A percentile compares a stretch with the other conserved stretches of the same genome.
These are phyloP conservation scores for Rallus limicola DNA, from an alignment of 2,113 vertebrate genomes.

Conservation along the genomic window DNA sequence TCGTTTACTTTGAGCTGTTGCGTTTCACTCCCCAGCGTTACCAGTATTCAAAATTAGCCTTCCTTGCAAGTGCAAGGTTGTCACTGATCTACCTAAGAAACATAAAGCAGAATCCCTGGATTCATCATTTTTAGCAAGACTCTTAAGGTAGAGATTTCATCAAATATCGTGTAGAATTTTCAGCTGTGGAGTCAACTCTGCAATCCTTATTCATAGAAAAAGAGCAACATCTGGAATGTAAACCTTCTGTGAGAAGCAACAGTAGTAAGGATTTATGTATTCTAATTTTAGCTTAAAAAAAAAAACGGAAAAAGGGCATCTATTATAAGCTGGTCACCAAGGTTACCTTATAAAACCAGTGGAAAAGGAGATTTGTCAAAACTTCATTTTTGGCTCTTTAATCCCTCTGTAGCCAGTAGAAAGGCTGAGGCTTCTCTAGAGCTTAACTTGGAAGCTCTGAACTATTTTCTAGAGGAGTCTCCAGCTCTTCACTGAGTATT, in stretches of 20 bases:
- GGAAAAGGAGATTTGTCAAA: neutral
- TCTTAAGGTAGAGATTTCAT: neutral
- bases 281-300: neutral
- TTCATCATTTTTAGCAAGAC: neutral
- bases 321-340: neutral
- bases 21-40: neutral
- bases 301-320: neutral
- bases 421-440: neutral
- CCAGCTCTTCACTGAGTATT: neutral
- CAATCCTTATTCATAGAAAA: neutral
- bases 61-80: neutral
- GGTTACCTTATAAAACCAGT: neutral
- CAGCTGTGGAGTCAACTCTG: neutral
- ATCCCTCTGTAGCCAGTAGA: neutral
- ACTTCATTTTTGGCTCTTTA: neutral
- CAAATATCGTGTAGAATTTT: neutral
- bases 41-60: neutral
- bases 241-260: neutral
- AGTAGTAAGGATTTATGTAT: neutral
- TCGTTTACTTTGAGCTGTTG: neutral
- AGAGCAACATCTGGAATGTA: neutral
- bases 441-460: neutral
- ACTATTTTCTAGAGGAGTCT: neutral
- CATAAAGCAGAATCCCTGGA: neutral
- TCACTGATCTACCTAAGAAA: neutral